phyloP scores from a whole-genome alignment of 2,113 vertebrate genomes.

The Pica pica region DNA sequence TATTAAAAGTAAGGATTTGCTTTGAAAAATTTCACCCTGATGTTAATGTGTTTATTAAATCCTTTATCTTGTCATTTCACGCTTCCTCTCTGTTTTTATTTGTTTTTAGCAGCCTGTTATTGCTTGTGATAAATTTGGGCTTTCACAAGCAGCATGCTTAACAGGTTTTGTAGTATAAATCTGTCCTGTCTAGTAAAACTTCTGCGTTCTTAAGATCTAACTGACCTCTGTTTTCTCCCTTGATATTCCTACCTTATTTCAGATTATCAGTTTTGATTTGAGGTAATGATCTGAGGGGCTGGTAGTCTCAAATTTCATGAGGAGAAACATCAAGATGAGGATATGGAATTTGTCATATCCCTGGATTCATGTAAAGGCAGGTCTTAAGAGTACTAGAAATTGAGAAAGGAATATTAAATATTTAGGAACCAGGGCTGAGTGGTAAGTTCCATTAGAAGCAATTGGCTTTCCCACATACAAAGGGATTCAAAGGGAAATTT shows the following conservation, averaged over 20 bases:
- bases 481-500: background rate
- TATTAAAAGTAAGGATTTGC: conserved; percentile 44
- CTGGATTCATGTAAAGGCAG: background rate
- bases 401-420: background rate
- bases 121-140: background rate
- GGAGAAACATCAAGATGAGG: background rate
- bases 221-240: background rate
- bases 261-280: background rate
- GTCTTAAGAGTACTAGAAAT: background rate
- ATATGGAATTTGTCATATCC: background rate
- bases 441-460: background rate
- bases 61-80: conserved; percentile 56
- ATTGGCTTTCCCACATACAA: background rate
- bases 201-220: background rate
- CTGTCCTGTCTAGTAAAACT: background rate
- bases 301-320: background rate
- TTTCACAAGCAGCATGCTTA: background rate
- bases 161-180: background rate
- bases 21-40: conserved; percentile 7
- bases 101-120: background rate
- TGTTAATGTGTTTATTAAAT: conserved; percentile 38
- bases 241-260: background rate
- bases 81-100: conserved; percentile 32
- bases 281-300: background rate
- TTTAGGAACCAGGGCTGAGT: background rate